Conservation (phyloP, 1,140 invertebrate genomes). For the Campoletis sonorensis region DNA sequence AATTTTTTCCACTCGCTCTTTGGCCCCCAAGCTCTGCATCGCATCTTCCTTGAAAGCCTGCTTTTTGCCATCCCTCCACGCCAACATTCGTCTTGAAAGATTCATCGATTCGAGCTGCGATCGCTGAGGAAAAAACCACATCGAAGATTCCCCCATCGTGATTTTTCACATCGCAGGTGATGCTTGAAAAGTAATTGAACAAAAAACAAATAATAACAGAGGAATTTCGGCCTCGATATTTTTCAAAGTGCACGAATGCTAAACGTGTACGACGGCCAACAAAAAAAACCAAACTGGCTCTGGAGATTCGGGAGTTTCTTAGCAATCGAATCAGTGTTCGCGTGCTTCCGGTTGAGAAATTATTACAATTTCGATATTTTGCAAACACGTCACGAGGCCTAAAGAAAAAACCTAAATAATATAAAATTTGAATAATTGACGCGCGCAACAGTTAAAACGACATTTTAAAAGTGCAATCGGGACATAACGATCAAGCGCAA, state of each 20-base stretch:
- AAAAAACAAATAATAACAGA: not conserved
- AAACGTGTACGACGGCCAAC: not conserved
- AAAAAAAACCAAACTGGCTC: not conserved
- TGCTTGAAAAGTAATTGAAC: not conserved
- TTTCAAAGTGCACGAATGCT: not conserved
- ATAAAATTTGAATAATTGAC: not conserved
- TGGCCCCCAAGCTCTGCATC: constrained; percentile 9
- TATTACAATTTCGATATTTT: not conserved
- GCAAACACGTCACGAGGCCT: not conserved
- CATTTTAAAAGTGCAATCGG: not conserved
- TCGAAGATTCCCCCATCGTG: constrained; percentile 57
- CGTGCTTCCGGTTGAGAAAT: not conserved
- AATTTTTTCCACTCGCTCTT: constrained; percentile 21
- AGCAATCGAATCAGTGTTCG: not conserved
- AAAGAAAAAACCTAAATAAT: not conserved
- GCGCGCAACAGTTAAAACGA: not conserved
- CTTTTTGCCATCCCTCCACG: constrained; percentile 39
- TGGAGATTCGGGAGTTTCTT: not conserved
- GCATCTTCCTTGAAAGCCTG: constrained; percentile 1
- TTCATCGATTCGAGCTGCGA: constrained; percentile 45
- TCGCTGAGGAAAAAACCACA: constrained; percentile 51
- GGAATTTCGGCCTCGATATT: not conserved
- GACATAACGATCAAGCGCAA: not conserved
- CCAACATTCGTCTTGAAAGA: constrained; percentile 52
- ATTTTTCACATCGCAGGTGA: constrained; percentile 52